Percentiles rank a stretch among this genome's conserved stretches.
phyloP scores from a whole-genome alignment of 2,113 vertebrate genomes.

The Larimichthys polyactis region DNA sequence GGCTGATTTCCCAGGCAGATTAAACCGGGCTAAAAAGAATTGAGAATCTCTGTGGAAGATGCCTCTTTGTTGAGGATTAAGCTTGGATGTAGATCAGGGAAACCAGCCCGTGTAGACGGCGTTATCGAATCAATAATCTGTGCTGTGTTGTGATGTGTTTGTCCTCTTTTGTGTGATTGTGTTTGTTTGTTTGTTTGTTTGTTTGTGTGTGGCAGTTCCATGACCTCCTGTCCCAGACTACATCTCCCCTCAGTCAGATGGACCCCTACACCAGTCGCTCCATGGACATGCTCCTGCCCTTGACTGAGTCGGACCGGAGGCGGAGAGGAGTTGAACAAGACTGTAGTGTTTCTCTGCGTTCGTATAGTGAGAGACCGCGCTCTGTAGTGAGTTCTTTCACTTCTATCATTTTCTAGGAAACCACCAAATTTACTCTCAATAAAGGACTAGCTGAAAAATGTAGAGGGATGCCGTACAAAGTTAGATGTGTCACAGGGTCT shows the following conservation, averaged over 20 bases:
- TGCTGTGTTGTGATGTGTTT: constrained; percentile 29
- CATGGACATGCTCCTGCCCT: constrained; percentile 90
- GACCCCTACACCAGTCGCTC: constrained; percentile 92
- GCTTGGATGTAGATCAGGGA: constrained; percentile 60
- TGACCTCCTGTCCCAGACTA: constrained; percentile 91
- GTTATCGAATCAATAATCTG: constrained; percentile 59
- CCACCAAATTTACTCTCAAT: not conserved
- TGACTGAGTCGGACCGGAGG: constrained; percentile 83
- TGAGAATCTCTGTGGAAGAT: constrained; percentile 53
- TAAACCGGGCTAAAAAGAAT: constrained; percentile 61
- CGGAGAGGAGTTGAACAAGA: constrained; percentile 86
- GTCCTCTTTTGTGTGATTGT: not conserved
- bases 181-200: constrained; percentile 18
- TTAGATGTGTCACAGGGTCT: not conserved
- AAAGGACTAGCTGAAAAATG: constrained; percentile 1
- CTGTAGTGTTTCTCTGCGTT: constrained; percentile 80
- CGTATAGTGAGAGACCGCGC: constrained; percentile 85
- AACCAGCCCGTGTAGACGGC: constrained; percentile 35
- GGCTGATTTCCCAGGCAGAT: constrained; percentile 74
- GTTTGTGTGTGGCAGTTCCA: constrained; percentile 87
- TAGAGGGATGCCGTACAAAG: constrained; percentile 4
- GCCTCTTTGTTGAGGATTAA: constrained; percentile 57
- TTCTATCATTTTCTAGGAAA: not conserved
- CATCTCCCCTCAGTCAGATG: constrained; percentile 88
- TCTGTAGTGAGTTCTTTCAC: constrained; percentile 73